Conservation (phyloP, 2,797 vertebrate species). For the Gymnothorax javanicus region DNA sequence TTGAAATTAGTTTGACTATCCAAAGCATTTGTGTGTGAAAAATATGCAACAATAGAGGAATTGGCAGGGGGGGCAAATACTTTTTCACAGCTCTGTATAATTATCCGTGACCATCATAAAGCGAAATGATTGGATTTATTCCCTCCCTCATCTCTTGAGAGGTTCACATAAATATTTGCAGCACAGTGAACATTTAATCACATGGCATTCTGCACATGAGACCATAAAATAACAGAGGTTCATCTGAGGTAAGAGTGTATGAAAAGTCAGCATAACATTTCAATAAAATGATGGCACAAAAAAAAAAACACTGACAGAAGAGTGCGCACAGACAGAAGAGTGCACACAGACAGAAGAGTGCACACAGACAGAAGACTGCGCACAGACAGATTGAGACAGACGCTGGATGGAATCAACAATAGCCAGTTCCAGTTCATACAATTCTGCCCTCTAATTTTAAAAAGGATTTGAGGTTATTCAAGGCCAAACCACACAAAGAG, state of each 20-base stretch:
- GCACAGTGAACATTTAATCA: background rate
- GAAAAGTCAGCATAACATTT: background rate
- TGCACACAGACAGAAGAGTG: background rate
- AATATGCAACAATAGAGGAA: no score
- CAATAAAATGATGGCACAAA: background rate
- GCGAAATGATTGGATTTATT: background rate
- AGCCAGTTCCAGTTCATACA: background rate
- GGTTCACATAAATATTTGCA: background rate
- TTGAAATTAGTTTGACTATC: no score
- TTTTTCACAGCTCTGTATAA: background rate
- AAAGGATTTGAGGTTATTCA: background rate
- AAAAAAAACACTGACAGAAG: background rate
- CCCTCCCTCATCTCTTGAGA: background rate
- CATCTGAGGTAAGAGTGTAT: background rate
- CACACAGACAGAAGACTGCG: background rate
- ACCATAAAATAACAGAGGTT: background rate
- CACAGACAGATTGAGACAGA: background rate
- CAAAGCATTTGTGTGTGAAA: no score
- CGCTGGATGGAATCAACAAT: background rate
- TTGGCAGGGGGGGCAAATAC: no score
- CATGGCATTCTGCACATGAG: background rate
- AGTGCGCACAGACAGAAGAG: background rate
- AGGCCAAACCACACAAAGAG: background rate
- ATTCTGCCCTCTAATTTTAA: background rate
- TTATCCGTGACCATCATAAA: background rate